These are phyloP conservation scores for Willisornis vidua DNA, from an alignment of 2,113 vertebrate species.

Conservation along the genomic window DNA sequence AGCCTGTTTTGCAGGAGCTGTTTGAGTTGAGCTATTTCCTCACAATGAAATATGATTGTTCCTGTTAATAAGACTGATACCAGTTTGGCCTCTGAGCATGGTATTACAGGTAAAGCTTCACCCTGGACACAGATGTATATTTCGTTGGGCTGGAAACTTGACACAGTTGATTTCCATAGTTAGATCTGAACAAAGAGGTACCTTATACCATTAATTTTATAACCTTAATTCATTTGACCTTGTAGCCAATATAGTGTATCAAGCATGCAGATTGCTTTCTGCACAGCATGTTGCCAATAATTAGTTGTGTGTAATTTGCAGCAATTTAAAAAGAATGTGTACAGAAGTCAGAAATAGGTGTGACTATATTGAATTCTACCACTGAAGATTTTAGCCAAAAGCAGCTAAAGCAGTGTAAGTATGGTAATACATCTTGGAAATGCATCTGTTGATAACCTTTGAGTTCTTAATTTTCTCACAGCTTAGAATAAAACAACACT, in stretches of 20 bases:
- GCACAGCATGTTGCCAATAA: accelerated
- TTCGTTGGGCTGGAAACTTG: not conserved
- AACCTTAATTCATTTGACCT: not conserved
- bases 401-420: not conserved
- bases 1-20: not conserved
- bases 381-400: not conserved
- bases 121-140: not conserved
- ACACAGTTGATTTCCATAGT: not conserved
- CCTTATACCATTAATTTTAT: not conserved
- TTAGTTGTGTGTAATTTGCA: not conserved
- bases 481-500: not conserved
- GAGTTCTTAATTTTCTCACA: not conserved
- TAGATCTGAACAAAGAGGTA: not conserved
- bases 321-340: not conserved
- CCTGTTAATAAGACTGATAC: not conserved
- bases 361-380: not conserved
- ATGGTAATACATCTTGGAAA: not conserved
- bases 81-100: not conserved
- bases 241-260: not conserved
- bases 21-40: not conserved
- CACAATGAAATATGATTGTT: not conserved
- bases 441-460: not conserved
- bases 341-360: not conserved
- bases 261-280: not conserved
- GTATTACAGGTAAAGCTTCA: not conserved